Conservation (phyloP, 2,888 invertebrate species). For the Lottia scabra region DNA sequence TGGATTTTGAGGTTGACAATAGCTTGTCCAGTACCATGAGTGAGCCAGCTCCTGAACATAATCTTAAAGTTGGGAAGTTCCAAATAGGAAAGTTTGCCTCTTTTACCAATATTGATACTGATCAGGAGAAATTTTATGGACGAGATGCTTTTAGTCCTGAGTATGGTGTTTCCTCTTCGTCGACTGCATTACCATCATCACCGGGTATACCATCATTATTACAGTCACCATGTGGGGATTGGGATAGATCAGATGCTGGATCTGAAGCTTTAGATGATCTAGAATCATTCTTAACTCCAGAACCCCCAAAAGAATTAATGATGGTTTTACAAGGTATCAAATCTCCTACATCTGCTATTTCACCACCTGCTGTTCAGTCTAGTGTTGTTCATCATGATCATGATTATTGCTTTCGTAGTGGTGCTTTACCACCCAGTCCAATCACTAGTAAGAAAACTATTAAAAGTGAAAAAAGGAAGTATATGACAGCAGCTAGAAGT, state of each 20-base stretch:
- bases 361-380: neutral
- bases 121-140: constrained; percentile 31
- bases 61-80: constrained; percentile 54
- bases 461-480: constrained; percentile 30
- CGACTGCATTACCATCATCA: constrained; percentile 17
- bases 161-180: constrained; percentile 29
- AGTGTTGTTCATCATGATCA: constrained; percentile 49
- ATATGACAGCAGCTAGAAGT: constrained; percentile 22
- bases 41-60: neutral
- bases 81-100: constrained; percentile 59
- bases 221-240: constrained; percentile 37
- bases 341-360: neutral
- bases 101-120: constrained; percentile 54
- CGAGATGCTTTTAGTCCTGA: constrained; percentile 17
- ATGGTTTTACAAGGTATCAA: neutral
- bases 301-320: neutral
- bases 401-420: constrained; percentile 50
- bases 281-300: constrained; percentile 11
- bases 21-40: constrained; percentile 5
- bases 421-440: neutral
- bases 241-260: constrained; percentile 40
- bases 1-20: constrained; percentile 11
- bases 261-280: constrained; percentile 38
- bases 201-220: constrained; percentile 27
- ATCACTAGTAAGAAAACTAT: neutral